phyloP scores from a whole-genome alignment of 2,888 invertebrate genomes.

The Quadroppia sp. region DNA sequence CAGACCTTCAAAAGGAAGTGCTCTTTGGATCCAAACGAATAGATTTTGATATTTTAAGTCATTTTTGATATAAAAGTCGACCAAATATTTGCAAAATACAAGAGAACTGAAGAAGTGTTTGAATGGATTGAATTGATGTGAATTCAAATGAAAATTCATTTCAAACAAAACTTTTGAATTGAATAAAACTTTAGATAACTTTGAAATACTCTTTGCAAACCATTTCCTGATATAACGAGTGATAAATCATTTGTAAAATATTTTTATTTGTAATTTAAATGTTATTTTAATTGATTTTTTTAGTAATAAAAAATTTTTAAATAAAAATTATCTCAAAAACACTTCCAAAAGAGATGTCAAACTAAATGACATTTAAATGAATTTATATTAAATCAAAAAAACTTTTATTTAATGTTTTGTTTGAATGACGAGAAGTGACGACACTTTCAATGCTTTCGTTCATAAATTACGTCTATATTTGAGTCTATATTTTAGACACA shows the following conservation, averaged over 20 bases:
- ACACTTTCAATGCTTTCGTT: no score
- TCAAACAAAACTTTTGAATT: not conserved
- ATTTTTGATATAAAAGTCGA: not conserved
- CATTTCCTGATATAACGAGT: constrained; percentile 14
- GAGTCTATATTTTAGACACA: no score
- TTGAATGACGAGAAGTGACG: no score
- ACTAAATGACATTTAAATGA: not conserved
- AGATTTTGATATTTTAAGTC: not conserved
- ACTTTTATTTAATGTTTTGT: no score
- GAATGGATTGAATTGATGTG: not conserved
- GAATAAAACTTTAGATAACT: not conserved
- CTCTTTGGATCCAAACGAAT: constrained; percentile 43
- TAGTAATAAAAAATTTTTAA: not conserved
- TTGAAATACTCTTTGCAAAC: constrained; percentile 8
- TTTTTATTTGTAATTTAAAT: not conserved
- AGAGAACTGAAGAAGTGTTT: not conserved
- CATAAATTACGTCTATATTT: no score
- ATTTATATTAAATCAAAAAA: no score
- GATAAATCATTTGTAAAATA: not conserved
- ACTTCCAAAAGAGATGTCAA: not conserved
- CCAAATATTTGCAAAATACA: not conserved
- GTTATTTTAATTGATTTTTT: constrained; percentile 15
- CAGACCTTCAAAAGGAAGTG: constrained; percentile 53
- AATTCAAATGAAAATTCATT: not conserved
- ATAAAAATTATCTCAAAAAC: not conserved